A percentile compares a stretch with the other conserved stretches of the same genome.
Evolutionary conservation across 2,888 invertebrate species (phyloP).

Genomic region (Drosophila macrospina): DNA sequence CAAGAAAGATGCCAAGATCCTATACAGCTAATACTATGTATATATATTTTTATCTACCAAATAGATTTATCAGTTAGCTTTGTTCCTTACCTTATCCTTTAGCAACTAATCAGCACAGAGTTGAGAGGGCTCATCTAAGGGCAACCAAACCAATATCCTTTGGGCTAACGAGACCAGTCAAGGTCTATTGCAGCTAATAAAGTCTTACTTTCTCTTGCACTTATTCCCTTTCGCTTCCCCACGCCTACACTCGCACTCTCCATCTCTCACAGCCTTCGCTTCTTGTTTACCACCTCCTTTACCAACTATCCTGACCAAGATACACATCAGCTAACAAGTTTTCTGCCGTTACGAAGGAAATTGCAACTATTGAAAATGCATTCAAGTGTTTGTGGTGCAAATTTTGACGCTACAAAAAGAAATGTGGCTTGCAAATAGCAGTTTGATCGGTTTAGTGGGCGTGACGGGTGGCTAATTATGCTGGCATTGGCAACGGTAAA

Average conservation of each 20-base stretch:
- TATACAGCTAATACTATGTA: not conserved
- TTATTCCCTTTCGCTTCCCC: no score
- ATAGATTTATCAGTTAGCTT: no score
- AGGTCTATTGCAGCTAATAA: no score
- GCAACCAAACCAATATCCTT: no score
- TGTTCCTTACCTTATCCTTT: no score
- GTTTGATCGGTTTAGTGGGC: slow-evolving; percentile 8
- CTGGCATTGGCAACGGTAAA: slow-evolving; percentile 55
- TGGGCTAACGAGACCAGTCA: no score
- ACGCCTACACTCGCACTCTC: no score
- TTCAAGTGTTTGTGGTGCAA: slow-evolving; percentile 41
- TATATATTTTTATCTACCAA: no score
- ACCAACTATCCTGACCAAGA: not conserved
- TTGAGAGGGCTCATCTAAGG: no score
- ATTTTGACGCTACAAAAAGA: slow-evolving; percentile 42
- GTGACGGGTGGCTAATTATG: slow-evolving; percentile 59
- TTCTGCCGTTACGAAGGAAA: not conserved
- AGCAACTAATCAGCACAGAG: no score
- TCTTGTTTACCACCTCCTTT: not conserved
- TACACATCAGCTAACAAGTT: not conserved
- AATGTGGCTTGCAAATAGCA: slow-evolving; percentile 19
- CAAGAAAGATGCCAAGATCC: not conserved
- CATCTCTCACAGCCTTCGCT: not conserved
- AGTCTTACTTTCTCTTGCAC: not conserved
- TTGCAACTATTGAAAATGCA: slow-evolving; percentile 49